phyloP scores from a whole-genome alignment of 2,888 invertebrate genomes.

The Pristionchus mayeri region DNA sequence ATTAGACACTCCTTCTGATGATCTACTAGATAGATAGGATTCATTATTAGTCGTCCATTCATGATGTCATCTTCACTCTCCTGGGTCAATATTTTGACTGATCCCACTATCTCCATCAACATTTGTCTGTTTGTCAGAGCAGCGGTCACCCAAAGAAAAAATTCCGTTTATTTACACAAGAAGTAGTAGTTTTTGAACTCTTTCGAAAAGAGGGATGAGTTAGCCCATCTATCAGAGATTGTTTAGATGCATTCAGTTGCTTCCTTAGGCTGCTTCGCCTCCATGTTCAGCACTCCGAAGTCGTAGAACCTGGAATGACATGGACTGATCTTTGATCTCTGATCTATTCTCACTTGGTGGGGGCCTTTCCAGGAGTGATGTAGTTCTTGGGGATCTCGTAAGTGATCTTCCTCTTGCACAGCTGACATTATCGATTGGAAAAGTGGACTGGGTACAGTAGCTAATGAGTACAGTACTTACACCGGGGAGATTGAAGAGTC shows the following conservation, averaged over 20 bases:
- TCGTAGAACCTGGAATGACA: constrained; percentile 34
- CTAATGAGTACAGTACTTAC: not conserved
- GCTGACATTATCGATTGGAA: constrained; percentile 41
- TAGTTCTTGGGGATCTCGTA: constrained; percentile 48
- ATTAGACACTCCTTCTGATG: too few species aligned
- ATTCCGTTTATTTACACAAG: constrained; percentile 41
- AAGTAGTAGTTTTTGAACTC: constrained; percentile 28
- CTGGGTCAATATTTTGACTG: constrained; percentile 32
- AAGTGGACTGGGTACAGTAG: not conserved
- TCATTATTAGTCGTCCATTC: not conserved
- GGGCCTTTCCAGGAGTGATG: constrained; percentile 40
- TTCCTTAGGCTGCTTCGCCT: constrained; percentile 43
- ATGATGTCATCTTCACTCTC: not conserved
- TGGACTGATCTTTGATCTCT: constrained; percentile 17
- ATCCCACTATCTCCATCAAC: not conserved
- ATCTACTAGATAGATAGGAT: not conserved
- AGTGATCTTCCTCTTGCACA: constrained; percentile 49
- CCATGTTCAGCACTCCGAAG: constrained; percentile 47
- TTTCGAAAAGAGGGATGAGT: not conserved
- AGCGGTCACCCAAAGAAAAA: not conserved
- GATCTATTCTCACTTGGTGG: constrained; percentile 23
- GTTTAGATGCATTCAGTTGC: constrained; percentile 49
- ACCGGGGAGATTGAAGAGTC: constrained; percentile 42
- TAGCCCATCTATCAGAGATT: not conserved
- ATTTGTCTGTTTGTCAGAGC: not conserved